phyloP scores from a whole-genome alignment of 30 jellyfish, hydroid and myxozoan genomes.

The Phacellophora camtschatica region DNA sequence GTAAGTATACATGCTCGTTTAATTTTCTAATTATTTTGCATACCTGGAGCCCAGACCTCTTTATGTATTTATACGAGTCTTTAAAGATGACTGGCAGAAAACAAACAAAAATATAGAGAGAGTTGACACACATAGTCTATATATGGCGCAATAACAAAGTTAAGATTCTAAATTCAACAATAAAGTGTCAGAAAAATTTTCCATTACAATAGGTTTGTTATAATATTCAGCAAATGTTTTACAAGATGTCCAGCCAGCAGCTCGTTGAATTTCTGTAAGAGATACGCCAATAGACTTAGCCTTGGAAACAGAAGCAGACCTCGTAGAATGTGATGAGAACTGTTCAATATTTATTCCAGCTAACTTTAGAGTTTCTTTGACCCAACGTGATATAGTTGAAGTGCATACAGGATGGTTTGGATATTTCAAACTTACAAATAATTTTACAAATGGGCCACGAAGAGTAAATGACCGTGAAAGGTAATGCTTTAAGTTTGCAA shows the following conservation, averaged over 20 bases:
- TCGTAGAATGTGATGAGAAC: constrained; percentile 22
- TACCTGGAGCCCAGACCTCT: background rate
- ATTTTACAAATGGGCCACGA: background rate
- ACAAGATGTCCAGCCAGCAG: background rate
- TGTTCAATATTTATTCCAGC: constrained; percentile 1
- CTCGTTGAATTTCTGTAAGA: background rate
- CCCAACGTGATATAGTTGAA: constrained; percentile 25
- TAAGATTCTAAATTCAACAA: background rate
- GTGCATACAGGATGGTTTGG: constrained; percentile 5
- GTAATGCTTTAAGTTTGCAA: background rate
- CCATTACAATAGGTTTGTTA: background rate
- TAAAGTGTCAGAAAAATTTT: background rate
- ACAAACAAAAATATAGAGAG: background rate
- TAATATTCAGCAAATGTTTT: background rate
- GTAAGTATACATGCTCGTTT: background rate
- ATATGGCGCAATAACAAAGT: background rate
- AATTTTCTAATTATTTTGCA: background rate
- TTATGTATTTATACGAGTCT: background rate
- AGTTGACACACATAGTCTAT: background rate
- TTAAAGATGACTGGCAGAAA: background rate
- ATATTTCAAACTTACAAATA: background rate
- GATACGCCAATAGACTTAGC: background rate
- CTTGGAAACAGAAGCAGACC: background rate
- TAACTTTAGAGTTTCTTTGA: background rate
- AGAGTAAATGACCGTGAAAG: background rate